Conservation (phyloP, 2,113 vertebrate species). For the Semnornis frantzii region DNA sequence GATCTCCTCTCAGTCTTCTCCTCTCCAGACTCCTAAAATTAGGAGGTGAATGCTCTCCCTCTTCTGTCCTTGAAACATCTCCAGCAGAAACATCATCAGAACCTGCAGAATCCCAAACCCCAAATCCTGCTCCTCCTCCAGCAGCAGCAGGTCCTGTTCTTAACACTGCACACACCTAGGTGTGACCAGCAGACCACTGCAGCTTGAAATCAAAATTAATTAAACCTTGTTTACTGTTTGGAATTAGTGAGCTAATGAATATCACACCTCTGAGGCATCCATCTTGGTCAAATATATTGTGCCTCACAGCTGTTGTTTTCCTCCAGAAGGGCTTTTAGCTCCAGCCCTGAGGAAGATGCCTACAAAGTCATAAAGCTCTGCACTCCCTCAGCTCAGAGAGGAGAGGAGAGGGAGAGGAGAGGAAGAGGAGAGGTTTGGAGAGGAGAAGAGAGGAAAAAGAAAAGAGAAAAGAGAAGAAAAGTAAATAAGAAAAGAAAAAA, state of each 20-base stretch:
- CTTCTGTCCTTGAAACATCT: background rate
- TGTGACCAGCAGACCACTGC: background rate
- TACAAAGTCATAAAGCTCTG: conserved; percentile 49
- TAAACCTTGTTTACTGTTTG: conserved; percentile 65
- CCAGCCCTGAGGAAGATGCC: conserved; percentile 40
- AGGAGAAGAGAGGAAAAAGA: background rate
- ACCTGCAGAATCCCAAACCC: fast-evolving
- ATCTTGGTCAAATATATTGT: conserved; percentile 55
- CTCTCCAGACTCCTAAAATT: background rate
- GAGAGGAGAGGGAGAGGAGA: background rate
- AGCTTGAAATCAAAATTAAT: conserved; percentile 69
- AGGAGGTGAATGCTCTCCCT: background rate
- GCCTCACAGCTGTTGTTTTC: conserved; percentile 69
- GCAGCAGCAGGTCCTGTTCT: background rate
- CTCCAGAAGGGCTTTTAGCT: conserved; percentile 35
- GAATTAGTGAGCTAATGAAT: conserved; percentile 70
- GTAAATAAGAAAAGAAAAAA: background rate
- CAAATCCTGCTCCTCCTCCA: background rate
- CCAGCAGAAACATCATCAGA: background rate
- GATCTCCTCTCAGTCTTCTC: no score
- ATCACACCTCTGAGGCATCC: conserved; percentile 59
- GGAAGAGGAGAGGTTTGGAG: background rate
- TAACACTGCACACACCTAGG: background rate
- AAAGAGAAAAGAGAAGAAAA: background rate
- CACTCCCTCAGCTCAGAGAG: conserved; percentile 41